These are phyloP conservation scores for Belgica antarctica DNA, from an alignment of 2,888 invertebrate genomes.

Conservation along the genomic window DNA sequence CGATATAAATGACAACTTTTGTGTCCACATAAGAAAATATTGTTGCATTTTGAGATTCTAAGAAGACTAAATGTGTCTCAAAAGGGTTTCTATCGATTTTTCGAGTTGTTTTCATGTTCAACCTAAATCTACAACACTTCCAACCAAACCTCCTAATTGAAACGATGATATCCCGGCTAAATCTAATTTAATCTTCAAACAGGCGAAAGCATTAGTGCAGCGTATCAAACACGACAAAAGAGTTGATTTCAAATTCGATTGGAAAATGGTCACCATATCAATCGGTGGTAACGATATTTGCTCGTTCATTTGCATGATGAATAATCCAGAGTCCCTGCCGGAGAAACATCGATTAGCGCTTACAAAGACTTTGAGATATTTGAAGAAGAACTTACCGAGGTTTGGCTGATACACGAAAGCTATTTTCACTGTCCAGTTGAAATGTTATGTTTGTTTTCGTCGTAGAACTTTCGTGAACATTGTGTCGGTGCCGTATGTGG, in stretches of 20 bases:
- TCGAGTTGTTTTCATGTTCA: too few relatives aligned
- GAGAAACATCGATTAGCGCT: slow-evolving; percentile 55
- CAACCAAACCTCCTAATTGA: too few relatives aligned
- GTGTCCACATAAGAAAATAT: too few relatives aligned
- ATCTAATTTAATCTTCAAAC: too few relatives aligned
- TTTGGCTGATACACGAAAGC: slow-evolving; percentile 50
- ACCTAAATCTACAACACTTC: too few relatives aligned
- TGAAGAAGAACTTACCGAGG: slow-evolving; percentile 58
- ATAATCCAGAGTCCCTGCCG: slow-evolving; percentile 51
- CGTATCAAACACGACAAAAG: slow-evolving; percentile 56
- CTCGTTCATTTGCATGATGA: slow-evolving; percentile 54
- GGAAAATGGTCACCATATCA: slow-evolving; percentile 67
- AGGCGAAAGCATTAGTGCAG: slow-evolving; percentile 54
- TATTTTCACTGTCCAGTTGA: background rate
- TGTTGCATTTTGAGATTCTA: too few relatives aligned
- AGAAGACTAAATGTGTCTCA: too few relatives aligned
- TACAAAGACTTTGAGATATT: slow-evolving; percentile 53
- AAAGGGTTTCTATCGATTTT: too few relatives aligned
- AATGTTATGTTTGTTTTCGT: slow-evolving; percentile 9
- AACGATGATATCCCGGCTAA: too few relatives aligned
- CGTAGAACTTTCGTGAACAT: slow-evolving; percentile 57
- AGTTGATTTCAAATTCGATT: slow-evolving; percentile 56
- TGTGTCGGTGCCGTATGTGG: slow-evolving; percentile 53
- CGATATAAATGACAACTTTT: too few relatives aligned
- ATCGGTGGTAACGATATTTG: slow-evolving; percentile 61